These are phyloP conservation scores for Cerastis rubricosa DNA, from an alignment of 2,888 invertebrate species.

Conservation along the genomic window DNA sequence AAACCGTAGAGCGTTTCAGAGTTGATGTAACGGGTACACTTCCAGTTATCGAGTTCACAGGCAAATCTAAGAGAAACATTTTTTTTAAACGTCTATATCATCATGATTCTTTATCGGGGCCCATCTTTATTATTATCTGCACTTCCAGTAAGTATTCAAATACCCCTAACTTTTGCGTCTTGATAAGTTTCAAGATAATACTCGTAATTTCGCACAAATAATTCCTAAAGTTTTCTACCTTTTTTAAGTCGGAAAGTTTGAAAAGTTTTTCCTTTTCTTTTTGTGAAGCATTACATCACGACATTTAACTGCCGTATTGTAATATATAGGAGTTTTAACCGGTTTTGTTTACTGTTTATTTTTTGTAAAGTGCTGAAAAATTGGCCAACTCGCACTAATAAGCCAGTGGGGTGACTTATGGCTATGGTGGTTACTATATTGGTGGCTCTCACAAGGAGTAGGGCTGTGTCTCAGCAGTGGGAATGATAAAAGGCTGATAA, in stretches of 20 bases:
- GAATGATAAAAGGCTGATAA: not conserved
- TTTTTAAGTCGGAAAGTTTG: slow-evolving; percentile 30
- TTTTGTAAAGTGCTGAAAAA: not conserved
- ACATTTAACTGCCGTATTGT: not conserved
- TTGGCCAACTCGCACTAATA: not conserved
- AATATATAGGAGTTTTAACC: not conserved
- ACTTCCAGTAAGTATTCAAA: slow-evolving; percentile 16
- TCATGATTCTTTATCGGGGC: not conserved
- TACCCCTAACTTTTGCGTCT: slow-evolving; percentile 33
- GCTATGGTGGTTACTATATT: not conserved
- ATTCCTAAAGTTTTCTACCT: slow-evolving; percentile 28
- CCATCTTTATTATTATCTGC: not conserved
- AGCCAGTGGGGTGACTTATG: not conserved
- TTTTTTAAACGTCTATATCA: not conserved
- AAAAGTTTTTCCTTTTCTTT: slow-evolving; percentile 16
- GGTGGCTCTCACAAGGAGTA: not conserved
- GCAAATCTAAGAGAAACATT: no score
- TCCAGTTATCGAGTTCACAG: no score
- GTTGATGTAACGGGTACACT: no score
- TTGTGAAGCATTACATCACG: slow-evolving; percentile 3
- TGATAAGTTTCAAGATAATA: slow-evolving; percentile 34
- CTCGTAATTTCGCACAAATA: slow-evolving; percentile 25
- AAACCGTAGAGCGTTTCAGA: no score
- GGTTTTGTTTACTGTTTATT: not conserved
- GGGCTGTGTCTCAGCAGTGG: not conserved